Evolutionary conservation across 2,888 invertebrate species (phyloP).

Genomic region (Embidobia sp.): DNA sequence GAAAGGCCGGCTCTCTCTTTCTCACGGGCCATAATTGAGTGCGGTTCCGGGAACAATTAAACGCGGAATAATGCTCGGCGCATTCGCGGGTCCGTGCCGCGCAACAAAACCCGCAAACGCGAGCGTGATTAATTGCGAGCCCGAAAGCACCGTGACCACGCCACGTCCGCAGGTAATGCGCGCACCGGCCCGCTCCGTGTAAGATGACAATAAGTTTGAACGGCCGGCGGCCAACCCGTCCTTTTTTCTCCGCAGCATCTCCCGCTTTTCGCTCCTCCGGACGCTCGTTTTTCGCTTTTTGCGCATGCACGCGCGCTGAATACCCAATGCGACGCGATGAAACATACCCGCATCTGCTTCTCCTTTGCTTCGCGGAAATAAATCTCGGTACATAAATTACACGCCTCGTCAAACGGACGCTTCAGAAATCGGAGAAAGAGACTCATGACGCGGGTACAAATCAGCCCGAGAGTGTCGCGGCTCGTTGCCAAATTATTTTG

Average conservation of each 20-base stretch:
- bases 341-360: conserved; percentile 43
- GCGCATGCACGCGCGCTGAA: conserved; percentile 52
- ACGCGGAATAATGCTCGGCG: conserved; percentile 51
- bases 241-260: conserved; percentile 17
- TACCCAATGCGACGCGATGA: conserved; percentile 59
- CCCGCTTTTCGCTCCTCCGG: conserved; percentile 32
- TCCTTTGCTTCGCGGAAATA: conserved; percentile 62
- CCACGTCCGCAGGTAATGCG: conserved; percentile 55
- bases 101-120: conserved; percentile 66
- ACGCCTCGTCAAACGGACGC: conserved; percentile 60
- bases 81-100: conserved; percentile 58
- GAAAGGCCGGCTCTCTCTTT: conserved; percentile 44
- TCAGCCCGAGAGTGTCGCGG: conserved; percentile 50
- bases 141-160: conserved; percentile 59
- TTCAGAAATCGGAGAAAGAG: conserved; percentile 53
- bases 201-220: conserved; percentile 59
- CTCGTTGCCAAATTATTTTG: conserved; percentile 31
- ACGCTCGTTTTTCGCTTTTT: conserved; percentile 36
- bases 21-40: conserved; percentile 41
- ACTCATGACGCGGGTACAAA: conserved; percentile 61
- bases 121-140: conserved; percentile 65
- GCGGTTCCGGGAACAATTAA: conserved; percentile 64
- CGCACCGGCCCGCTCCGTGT: conserved; percentile 50
- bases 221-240: conserved; percentile 15
- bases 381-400: conserved; percentile 62